phyloP scores from a whole-genome alignment of 2,113 vertebrate species.

The Strix uralensis region DNA sequence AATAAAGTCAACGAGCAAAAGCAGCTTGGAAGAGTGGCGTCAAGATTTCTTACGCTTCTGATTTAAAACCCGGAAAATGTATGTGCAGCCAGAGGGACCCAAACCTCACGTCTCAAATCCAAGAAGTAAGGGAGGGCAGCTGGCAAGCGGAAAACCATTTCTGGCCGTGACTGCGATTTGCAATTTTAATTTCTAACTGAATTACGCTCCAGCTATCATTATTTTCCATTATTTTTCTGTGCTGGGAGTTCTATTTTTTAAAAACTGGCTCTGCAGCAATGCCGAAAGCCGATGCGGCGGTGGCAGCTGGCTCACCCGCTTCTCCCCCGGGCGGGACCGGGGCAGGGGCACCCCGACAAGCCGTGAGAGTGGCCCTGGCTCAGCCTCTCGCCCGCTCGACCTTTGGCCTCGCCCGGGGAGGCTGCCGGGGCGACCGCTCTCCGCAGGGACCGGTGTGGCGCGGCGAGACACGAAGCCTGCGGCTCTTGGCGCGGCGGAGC shows the following conservation, averaged over 20 bases:
- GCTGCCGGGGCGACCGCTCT: background rate
- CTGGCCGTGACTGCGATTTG: background rate
- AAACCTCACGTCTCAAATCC: background rate
- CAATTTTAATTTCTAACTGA: background rate
- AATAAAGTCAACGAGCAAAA: background rate
- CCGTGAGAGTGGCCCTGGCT: background rate
- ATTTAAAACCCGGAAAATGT: background rate
- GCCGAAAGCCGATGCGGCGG: fast-evolving
- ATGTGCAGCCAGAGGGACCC: background rate
- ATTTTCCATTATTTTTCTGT: background rate
- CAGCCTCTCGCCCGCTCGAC: background rate
- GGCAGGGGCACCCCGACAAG: background rate
- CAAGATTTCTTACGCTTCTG: background rate
- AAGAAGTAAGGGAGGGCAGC: background rate
- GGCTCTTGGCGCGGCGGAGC: background rate
- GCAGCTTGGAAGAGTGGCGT: background rate
- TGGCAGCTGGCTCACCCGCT: background rate
- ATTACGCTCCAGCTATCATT: fast-evolving
- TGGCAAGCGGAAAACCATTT: background rate
- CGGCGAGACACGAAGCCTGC: background rate
- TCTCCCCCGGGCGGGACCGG: background rate
- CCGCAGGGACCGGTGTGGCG: fast-evolving
- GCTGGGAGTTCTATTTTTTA: fast-evolving
- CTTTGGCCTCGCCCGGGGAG: background rate
- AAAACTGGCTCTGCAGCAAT: fast-evolving